phyloP scores from a whole-genome alignment of 30 jellyfish, hydroid and myxozoan genomes.

The Pelagia noctiluca region DNA sequence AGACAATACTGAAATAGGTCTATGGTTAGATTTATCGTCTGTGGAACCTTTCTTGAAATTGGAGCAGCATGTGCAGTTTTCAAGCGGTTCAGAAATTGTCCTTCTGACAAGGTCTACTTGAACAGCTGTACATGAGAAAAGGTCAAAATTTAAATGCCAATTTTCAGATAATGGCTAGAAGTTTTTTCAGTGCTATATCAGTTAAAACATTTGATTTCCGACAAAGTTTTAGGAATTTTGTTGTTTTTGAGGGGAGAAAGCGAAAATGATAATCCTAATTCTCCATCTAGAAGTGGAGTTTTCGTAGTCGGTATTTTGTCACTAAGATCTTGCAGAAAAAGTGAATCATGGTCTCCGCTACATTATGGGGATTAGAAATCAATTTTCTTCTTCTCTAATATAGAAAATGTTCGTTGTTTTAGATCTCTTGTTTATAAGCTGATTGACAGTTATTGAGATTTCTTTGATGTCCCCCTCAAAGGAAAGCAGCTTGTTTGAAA shows the following conservation, averaged over 20 bases:
- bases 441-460: too few species aligned
- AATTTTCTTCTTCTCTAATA: constrained; percentile 6
- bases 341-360: too few species aligned
- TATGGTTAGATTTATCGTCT: constrained; percentile 22
- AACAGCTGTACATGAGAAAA: constrained; percentile 56
- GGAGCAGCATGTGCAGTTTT: constrained; percentile 49
- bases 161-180: constrained; percentile 18
- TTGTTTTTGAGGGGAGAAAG: neutral
- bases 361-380: too few species aligned
- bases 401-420: constrained; percentile 3
- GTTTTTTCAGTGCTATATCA: constrained; percentile 17
- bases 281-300: too few species aligned
- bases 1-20: constrained; percentile 60
- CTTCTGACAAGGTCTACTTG: constrained; percentile 47
- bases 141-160: constrained; percentile 29
- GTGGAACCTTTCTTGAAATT: constrained; percentile 19
- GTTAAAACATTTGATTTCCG: neutral
- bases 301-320: constrained; percentile 3
- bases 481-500: too few species aligned
- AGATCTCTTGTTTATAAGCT: too few species aligned
- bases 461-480: too few species aligned
- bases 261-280: too few species aligned
- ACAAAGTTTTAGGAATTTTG: neutral
- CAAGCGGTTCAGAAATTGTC: constrained; percentile 38
- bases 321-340: constrained; percentile 26